A percentile compares a stretch with the other conserved stretches of the same genome.
These are phyloP conservation scores for Parnassius smintheus DNA, from an alignment of 2,888 invertebrate genomes.

Conservation along the genomic window DNA sequence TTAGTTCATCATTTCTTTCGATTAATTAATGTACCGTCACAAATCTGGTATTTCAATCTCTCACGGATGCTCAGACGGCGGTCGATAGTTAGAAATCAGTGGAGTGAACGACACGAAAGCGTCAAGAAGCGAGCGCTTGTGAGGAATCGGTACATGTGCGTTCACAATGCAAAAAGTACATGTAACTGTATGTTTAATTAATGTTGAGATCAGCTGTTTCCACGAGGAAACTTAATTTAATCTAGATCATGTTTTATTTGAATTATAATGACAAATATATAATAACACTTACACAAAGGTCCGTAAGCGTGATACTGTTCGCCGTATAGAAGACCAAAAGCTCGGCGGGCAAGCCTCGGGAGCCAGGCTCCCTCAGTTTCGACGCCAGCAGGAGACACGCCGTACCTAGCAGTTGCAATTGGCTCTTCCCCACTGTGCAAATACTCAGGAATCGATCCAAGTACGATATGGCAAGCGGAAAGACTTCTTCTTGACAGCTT, in stretches of 20 bases:
- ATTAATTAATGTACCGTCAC: conserved; percentile 49
- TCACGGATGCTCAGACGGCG: conserved; percentile 55
- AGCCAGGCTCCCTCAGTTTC: conserved; percentile 92
- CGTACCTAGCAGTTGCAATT: conserved; percentile 95
- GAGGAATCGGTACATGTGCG: conserved; percentile 35
- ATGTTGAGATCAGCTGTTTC: conserved; percentile 62
- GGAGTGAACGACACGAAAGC: conserved; percentile 58
- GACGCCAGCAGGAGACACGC: conserved; percentile 96
- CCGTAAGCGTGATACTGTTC: conserved; percentile 92
- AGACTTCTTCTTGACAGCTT: conserved; percentile 95
- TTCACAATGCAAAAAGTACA: conserved; percentile 47
- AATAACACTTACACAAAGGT: conserved; percentile 90
- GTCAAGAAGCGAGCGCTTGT: conserved; percentile 42
- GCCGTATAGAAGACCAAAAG: conserved; percentile 96
- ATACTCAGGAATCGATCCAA: conserved; percentile 95
- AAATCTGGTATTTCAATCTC: conserved; percentile 61
- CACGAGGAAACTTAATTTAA: conserved; percentile 44
- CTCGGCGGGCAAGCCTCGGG: conserved; percentile 88
- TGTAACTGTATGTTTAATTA: conserved; percentile 54
- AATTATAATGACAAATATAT: conserved; percentile 9
- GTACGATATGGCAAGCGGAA: conserved; percentile 94
- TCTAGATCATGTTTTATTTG: not conserved
- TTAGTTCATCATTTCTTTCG: conserved; percentile 30
- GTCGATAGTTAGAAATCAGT: conserved; percentile 60
- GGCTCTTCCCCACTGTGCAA: conserved; percentile 90